These are phyloP conservation scores for Acanthopleura granulata DNA, from an alignment of 2,888 invertebrate species.

Conservation along the genomic window DNA sequence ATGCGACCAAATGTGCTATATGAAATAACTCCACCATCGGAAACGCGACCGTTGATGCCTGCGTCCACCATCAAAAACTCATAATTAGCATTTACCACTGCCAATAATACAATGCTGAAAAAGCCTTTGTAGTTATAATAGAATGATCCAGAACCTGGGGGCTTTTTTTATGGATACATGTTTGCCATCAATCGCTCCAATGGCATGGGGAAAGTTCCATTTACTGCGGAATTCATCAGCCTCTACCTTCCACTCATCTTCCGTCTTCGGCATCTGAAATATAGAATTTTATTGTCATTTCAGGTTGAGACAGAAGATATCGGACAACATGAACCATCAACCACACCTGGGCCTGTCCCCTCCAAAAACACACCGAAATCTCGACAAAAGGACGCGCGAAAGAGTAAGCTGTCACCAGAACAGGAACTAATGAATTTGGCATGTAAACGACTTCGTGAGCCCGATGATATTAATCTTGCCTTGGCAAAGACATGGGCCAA, in stretches of 20 bases:
- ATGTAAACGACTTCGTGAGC: conserved; percentile 21
- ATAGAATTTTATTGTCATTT: not conserved
- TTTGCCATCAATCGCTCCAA: conserved; percentile 26
- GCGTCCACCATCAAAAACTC: conserved; percentile 27
- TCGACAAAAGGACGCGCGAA: too few relatives aligned
- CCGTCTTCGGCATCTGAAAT: conserved; percentile 13
- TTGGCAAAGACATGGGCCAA: conserved; percentile 22
- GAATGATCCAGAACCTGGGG: conserved; percentile 21
- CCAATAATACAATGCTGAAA: conserved; percentile 26
- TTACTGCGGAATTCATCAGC: too few relatives aligned
- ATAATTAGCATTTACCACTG: conserved; percentile 26
- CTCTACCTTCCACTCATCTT: conserved; percentile 10
- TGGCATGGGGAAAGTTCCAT: conserved; percentile 27
- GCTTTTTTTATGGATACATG: conserved; percentile 23
- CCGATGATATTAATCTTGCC: conserved; percentile 16
- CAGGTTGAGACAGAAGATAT: not conserved
- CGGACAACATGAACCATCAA: not conserved
- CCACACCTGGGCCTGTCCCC: not conserved
- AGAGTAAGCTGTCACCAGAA: too few relatives aligned
- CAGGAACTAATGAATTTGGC: conserved; percentile 21
- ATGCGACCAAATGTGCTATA: conserved; percentile 18
- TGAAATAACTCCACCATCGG: conserved; percentile 17
- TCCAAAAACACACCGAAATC: not conserved
- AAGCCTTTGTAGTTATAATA: conserved; percentile 25
- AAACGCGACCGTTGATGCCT: conserved; percentile 21